Evolutionary conservation across 2,888 invertebrate species (phyloP).

Genomic region (Folsomia candida): DNA sequence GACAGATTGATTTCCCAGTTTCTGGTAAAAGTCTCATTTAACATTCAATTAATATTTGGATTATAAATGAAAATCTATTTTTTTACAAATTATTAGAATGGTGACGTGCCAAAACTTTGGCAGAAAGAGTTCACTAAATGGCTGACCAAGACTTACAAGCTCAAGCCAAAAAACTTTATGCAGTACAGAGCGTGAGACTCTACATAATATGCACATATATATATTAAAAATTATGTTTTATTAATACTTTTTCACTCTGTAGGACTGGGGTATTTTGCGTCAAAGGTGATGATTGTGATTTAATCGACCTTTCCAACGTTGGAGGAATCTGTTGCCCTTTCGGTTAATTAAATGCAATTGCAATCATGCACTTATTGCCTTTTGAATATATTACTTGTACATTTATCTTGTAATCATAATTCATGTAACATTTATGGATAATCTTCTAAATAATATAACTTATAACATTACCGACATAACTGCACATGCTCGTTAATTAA

Average conservation of each 20-base stretch:
- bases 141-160: constrained; percentile 12
- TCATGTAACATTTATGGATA: neutral
- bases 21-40: neutral
- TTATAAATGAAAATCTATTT: neutral
- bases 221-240: neutral
- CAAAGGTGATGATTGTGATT: constrained; percentile 9
- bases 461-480: too few relatives aligned
- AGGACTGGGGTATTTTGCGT: constrained; percentile 13
- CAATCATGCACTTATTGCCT: constrained; percentile 3
- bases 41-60: neutral
- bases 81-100: too few relatives aligned
- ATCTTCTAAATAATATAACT: too few relatives aligned
- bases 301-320: constrained; percentile 17
- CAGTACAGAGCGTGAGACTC: constrained; percentile 20
- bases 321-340: constrained; percentile 39
- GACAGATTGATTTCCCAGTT: constrained; percentile 4
- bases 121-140: constrained; percentile 30
- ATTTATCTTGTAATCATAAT: constrained; percentile 5
- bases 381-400: neutral
- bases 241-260: too few relatives aligned
- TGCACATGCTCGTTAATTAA: neutral
- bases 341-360: constrained; percentile 26
- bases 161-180: constrained; percentile 12
- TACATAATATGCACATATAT: neutral
- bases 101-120: constrained; percentile 29